Evolutionary conservation across 2,113 vertebrate species (phyloP).

Genomic region (Ailurus styani): DNA sequence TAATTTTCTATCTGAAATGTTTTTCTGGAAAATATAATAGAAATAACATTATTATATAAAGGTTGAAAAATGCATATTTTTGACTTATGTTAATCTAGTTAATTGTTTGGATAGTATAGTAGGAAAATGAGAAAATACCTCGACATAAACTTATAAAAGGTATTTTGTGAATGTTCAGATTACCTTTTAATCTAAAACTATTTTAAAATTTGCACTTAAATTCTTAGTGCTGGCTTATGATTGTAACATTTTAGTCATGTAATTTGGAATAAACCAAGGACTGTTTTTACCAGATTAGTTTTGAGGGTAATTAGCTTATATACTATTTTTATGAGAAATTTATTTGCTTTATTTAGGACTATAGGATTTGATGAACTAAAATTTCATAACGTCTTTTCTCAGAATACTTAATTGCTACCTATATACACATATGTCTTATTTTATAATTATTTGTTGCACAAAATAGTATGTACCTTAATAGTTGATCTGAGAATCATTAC

Average conservation of each 20-base stretch:
- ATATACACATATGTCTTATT: background rate
- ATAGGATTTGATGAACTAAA: background rate
- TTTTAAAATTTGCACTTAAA: background rate
- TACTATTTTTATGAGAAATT: background rate
- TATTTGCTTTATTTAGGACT: conserved; percentile 20
- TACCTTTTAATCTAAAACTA: background rate
- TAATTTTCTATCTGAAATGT: conserved; percentile 28
- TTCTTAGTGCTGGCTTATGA: background rate
- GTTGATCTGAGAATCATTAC: background rate
- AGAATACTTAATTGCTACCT: background rate
- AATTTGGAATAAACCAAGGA: background rate
- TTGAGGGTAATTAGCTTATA: background rate
- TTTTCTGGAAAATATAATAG: conserved; percentile 3
- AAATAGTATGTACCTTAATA: background rate
- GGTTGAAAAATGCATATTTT: background rate
- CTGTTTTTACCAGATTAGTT: background rate
- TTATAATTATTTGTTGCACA: background rate
- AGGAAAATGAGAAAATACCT: background rate
- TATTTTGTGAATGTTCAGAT: background rate
- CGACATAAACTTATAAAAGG: background rate
- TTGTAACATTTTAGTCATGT: background rate
- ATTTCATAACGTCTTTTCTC: background rate
- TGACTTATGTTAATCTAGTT: background rate
- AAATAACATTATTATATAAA: conserved; percentile 10
- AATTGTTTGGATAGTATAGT: background rate